phyloP scores from a whole-genome alignment of 2,113 vertebrate species.

The Callithrix jacchus region DNA sequence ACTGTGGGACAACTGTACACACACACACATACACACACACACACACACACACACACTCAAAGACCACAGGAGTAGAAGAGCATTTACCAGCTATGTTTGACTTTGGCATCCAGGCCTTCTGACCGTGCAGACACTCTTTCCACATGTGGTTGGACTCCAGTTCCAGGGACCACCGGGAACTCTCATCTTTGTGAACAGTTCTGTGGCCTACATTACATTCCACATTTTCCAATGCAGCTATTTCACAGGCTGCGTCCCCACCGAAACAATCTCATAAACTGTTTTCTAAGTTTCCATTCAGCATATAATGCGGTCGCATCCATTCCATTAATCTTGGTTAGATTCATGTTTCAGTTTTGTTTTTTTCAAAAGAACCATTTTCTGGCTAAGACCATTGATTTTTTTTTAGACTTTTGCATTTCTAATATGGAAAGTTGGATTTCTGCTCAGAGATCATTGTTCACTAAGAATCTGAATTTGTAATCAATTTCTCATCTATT shows the following conservation, averaged over 20 bases:
- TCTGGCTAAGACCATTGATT: not conserved
- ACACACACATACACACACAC: not conserved
- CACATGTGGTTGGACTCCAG: not conserved
- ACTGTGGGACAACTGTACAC: not conserved
- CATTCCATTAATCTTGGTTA: not conserved
- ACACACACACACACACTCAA: not conserved
- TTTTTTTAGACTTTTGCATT: not conserved
- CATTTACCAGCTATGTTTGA: accelerated
- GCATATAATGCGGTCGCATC: not conserved
- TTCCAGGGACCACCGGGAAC: not conserved
- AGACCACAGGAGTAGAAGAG: not conserved
- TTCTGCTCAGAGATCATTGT: not conserved
- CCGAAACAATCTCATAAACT: not conserved
- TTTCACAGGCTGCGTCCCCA: not conserved
- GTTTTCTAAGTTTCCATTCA: not conserved
- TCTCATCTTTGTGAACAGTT: not conserved
- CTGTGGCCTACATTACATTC: not conserved
- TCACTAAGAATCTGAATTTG: not conserved
- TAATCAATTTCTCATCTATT: not conserved
- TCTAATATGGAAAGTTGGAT: not conserved
- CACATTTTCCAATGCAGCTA: not conserved
- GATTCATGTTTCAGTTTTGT: not conserved
- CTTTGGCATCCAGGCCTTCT: not conserved
- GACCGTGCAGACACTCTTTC: not conserved
- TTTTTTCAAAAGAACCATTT: slow-evolving; percentile 45